Evolutionary conservation across 1,140 invertebrate genomes (phyloP).

Genomic region (Pygmarrhopalites habei): DNA sequence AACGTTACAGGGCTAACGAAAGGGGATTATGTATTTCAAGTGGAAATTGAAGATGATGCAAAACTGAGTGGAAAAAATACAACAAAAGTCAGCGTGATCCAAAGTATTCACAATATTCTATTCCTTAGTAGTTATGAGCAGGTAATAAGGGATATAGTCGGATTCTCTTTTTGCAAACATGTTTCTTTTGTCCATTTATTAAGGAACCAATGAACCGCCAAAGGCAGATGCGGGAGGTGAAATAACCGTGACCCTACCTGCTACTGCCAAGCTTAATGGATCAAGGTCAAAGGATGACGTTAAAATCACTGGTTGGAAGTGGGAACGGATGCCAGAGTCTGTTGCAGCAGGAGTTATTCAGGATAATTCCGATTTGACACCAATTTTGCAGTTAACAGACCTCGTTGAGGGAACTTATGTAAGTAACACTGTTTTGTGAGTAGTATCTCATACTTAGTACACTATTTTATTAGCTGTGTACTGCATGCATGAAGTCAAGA

Average conservation of each 20-base stretch:
- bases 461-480: too few species aligned
- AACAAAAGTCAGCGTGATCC: slow-evolving; percentile 72
- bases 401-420: slow-evolving; percentile 79
- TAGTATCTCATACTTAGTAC: too few species aligned
- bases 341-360: slow-evolving; percentile 75
- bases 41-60: slow-evolving; percentile 77
- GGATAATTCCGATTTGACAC: slow-evolving; percentile 60
- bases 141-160: too few species aligned
- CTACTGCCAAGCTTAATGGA: slow-evolving; percentile 72
- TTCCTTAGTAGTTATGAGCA: neutral
- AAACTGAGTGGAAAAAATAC: slow-evolving; percentile 66
- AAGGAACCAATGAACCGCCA: slow-evolving; percentile 81
- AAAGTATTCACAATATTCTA: slow-evolving; percentile 61
- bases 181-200: slow-evolving; percentile 26
- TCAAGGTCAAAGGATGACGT: slow-evolving; percentile 79
- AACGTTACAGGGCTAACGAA: slow-evolving; percentile 73
- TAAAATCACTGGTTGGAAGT: slow-evolving; percentile 72
- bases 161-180: neutral
- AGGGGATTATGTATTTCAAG: slow-evolving; percentile 72
- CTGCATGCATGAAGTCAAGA: too few species aligned
- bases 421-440: too few species aligned
- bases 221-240: slow-evolving; percentile 81
- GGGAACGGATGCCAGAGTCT: slow-evolving; percentile 71
- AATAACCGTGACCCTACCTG: slow-evolving; percentile 64
- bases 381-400: slow-evolving; percentile 73